Evolutionary conservation across 2,797 vertebrate genomes (phyloP).

Genomic region (Macropus fuliginosus): DNA sequence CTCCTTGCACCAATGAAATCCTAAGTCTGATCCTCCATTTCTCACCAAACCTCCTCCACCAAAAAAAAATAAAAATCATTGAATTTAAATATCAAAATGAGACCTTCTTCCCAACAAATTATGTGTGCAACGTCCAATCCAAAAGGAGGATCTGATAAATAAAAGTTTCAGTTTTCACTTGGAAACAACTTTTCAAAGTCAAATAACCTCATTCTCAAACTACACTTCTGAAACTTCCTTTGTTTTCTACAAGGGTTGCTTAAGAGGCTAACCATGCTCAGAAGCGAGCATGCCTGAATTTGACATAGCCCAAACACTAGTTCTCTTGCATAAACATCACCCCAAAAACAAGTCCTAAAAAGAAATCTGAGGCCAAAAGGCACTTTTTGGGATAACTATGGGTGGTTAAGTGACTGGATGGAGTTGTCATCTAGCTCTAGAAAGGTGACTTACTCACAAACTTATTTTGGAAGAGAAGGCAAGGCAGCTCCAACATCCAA

Average conservation of each 20-base stretch:
- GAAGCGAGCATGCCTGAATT: constrained; percentile 34
- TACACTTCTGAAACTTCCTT: neutral
- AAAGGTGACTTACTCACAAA: constrained; percentile 54
- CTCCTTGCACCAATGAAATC: neutral
- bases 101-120: neutral
- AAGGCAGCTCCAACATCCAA: neutral
- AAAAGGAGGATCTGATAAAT: neutral
- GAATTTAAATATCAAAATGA: constrained; percentile 45
- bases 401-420: constrained; percentile 45
- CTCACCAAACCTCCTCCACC: neutral
- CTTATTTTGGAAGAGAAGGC: constrained; percentile 64
- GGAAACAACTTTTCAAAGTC: constrained; percentile 3
- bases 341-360: constrained; percentile 24
- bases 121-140: neutral
- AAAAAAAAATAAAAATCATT: neutral
- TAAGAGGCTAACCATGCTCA: constrained; percentile 42
- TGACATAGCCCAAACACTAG: constrained; percentile 44
- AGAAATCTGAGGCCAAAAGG: neutral
- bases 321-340: neutral
- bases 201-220: neutral
- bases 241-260: constrained; percentile 13
- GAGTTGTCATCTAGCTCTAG: constrained; percentile 32
- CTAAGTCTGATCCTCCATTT: neutral
- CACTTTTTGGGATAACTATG: constrained; percentile 14
- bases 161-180: constrained; percentile 21